Evolutionary conservation across 2,888 invertebrate species (phyloP).

Genomic region (Pegoplata infirma): DNA sequence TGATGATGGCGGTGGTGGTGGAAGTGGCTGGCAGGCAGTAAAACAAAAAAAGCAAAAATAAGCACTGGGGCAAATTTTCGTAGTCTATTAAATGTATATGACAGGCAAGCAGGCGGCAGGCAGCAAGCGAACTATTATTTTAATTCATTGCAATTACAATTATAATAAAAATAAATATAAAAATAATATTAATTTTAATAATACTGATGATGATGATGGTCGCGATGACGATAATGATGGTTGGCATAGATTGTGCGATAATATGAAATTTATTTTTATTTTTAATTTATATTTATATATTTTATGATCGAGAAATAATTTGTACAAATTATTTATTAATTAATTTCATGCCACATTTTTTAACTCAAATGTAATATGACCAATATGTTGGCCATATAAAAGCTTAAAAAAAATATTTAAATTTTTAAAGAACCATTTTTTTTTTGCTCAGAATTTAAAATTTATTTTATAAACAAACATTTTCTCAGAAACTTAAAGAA

Average conservation of each 20-base stretch:
- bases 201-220: conserved; percentile 16
- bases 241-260: conserved; percentile 31
- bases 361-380: neutral
- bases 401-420: too few species aligned
- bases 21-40: neutral
- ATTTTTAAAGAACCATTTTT: too few species aligned
- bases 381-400: too few species aligned
- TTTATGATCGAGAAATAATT: neutral
- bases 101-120: neutral
- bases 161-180: conserved; percentile 57
- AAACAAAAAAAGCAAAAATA: neutral
- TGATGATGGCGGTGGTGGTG: neutral
- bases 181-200: conserved; percentile 10
- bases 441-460: too few species aligned
- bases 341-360: neutral
- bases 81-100: conserved; percentile 3
- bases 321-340: neutral
- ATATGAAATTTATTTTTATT: conserved; percentile 3
- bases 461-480: too few species aligned
- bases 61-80: conserved; percentile 27
- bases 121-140: conserved; percentile 54
- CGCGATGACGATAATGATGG: conserved; percentile 35
- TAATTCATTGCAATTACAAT: conserved; percentile 58
- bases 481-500: too few species aligned
- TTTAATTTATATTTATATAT: neutral